A percentile compares a stretch with the other conserved stretches of the same genome.
These are phyloP conservation scores for Hoplostethus atlanticus DNA, from an alignment of 2,797 vertebrate genomes.

Conservation along the genomic window DNA sequence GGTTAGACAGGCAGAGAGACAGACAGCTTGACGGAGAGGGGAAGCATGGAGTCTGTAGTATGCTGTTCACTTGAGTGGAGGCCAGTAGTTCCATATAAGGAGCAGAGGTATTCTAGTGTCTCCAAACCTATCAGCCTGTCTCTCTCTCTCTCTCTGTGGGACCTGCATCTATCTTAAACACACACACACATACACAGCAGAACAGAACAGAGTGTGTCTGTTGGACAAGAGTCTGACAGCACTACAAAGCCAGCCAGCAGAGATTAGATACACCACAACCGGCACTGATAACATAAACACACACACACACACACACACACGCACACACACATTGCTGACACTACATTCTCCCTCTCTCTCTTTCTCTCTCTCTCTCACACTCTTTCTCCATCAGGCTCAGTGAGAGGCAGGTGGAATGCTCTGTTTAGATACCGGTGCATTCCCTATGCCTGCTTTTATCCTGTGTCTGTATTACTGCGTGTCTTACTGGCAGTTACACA, in stretches of 20 bases:
- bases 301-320: conserved; percentile 46
- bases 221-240: conserved; percentile 76
- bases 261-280: conserved; percentile 88
- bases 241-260: conserved; percentile 74
- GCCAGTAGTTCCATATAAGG: conserved; percentile 71
- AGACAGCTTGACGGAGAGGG: background rate
- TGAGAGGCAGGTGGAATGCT: conserved; percentile 64
- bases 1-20: conserved; percentile 26
- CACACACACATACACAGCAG: conserved; percentile 14
- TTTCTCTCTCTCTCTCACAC: conserved; percentile 4
- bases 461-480: conserved; percentile 25
- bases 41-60: background rate
- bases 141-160: conserved; percentile 17
- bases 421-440: conserved; percentile 61
- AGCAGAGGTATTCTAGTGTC: conserved; percentile 52
- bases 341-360: conserved; percentile 1
- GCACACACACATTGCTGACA: conserved; percentile 60
- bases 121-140: conserved; percentile 53
- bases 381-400: conserved; percentile 50
- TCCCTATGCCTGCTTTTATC: conserved; percentile 49
- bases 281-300: conserved; percentile 74
- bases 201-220: conserved; percentile 60
- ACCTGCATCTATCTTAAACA: conserved; percentile 32
- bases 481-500: conserved; percentile 21
- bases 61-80: conserved; percentile 33